Evolutionary conservation across 1,140 invertebrate species (phyloP).

Genomic region (Telenomus remus): DNA sequence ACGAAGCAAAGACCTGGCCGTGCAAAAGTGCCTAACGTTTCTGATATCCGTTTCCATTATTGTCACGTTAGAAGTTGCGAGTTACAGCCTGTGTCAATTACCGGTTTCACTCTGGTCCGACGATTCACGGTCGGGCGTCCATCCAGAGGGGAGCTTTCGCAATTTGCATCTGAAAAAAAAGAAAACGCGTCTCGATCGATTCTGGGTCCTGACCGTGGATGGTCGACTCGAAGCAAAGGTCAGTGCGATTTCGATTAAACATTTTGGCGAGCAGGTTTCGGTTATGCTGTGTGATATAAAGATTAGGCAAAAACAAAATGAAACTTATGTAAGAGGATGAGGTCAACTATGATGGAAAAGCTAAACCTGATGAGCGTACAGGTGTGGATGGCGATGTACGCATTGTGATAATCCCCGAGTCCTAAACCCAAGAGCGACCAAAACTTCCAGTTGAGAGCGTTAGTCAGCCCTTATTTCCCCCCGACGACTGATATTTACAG

Average conservation of each 20-base stretch:
- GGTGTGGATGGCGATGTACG: constrained; percentile 48
- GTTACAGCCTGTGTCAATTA: constrained; percentile 67
- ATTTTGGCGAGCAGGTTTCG: constrained; percentile 12
- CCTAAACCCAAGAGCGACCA: constrained; percentile 23
- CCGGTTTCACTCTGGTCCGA: constrained; percentile 41
- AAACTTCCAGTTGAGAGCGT: constrained; percentile 15
- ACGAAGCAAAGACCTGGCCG: constrained; percentile 36
- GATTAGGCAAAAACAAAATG: too few relatives aligned
- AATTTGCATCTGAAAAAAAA: too few relatives aligned
- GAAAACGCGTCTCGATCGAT: too few relatives aligned
- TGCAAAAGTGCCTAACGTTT: constrained; percentile 65
- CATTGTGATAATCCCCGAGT: constrained; percentile 65
- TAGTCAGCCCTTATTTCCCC: constrained; percentile 27
- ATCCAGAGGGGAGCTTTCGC: too few relatives aligned
- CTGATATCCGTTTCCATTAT: constrained; percentile 57
- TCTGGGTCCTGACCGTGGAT: constrained; percentile 24
- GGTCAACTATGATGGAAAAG: constrained; percentile 19
- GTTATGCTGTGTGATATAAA: constrained; percentile 66
- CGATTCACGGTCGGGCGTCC: neutral
- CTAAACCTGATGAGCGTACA: constrained; percentile 58
- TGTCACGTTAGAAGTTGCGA: constrained; percentile 47
- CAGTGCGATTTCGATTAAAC: constrained; percentile 35
- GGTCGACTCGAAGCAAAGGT: constrained; percentile 2
- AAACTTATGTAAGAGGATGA: constrained; percentile 26
- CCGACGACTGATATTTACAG: constrained; percentile 74